A percentile compares a stretch with the other conserved stretches of the same genome.
Conservation (phyloP, 2,888 invertebrate species). For the Pseudanteris insignis region DNA sequence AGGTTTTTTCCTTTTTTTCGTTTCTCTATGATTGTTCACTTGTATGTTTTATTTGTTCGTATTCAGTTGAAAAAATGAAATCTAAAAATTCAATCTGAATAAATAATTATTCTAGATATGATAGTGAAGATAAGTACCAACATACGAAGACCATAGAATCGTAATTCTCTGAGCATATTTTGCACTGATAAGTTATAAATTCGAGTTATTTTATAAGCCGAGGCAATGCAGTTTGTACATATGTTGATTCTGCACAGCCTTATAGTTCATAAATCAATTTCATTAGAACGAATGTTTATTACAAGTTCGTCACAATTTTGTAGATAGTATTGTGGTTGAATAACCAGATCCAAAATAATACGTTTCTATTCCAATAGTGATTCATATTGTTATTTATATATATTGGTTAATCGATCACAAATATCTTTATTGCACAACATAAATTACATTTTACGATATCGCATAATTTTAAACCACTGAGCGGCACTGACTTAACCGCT, state of each 20-base stretch:
- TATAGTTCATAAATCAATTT: conserved; percentile 29
- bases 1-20: conserved; percentile 6
- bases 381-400: neutral
- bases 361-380: too few relatives aligned
- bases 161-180: conserved; percentile 9
- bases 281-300: conserved; percentile 24
- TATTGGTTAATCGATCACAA: conserved; percentile 15
- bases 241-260: conserved; percentile 40
- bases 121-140: conserved; percentile 24
- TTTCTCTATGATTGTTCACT: conserved; percentile 10
- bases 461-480: conserved; percentile 17
- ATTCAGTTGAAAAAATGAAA: neutral
- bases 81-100: too few relatives aligned
- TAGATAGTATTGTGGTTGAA: conserved; percentile 24
- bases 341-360: conserved; percentile 14
- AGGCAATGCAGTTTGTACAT: conserved; percentile 34
- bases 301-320: conserved; percentile 23
- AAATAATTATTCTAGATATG: too few relatives aligned
- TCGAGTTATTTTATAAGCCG: conserved; percentile 21
- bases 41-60: conserved; percentile 1
- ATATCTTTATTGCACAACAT: conserved; percentile 24
- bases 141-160: conserved; percentile 25
- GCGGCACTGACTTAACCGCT: conserved; percentile 22
- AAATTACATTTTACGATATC: conserved; percentile 18
- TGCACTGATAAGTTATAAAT: conserved; percentile 22